Conservation (phyloP, 2,888 invertebrate species). For the Torymus texanus region DNA sequence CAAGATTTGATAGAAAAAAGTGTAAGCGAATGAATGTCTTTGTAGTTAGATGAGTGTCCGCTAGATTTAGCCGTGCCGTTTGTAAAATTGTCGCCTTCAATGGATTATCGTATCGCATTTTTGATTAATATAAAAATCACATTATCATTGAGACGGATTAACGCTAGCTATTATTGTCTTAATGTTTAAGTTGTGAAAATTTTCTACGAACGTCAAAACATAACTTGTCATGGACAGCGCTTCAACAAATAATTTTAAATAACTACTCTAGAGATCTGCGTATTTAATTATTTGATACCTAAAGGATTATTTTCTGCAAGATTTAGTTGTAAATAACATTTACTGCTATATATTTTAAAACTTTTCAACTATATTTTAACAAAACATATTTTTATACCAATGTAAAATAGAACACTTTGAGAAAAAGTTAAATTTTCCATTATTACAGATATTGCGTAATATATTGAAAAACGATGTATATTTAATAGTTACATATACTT, state of each 20-base stretch:
- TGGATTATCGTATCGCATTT: constrained; percentile 25
- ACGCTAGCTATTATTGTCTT: constrained; percentile 21
- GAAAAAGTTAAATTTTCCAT: no score
- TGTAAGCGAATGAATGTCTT: constrained; percentile 45
- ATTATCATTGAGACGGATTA: constrained; percentile 8
- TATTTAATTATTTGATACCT: constrained; percentile 4
- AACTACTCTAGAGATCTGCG: constrained; percentile 20
- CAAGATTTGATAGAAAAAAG: constrained; percentile 30
- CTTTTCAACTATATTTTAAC: not conserved
- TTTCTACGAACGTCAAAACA: constrained; percentile 3
- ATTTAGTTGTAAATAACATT: no score
- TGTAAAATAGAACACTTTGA: no score
- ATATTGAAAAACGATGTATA: no score
- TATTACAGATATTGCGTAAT: no score
- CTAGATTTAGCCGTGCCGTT: constrained; percentile 35
- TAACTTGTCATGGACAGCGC: not conserved
- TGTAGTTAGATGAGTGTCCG: constrained; percentile 39
- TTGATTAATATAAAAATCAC: constrained; percentile 27
- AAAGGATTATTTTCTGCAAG: no score
- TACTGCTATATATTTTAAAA: not conserved
- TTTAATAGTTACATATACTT: no score
- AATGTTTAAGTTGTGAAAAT: constrained; percentile 17
- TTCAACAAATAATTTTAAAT: constrained; percentile 28
- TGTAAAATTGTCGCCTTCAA: constrained; percentile 41
- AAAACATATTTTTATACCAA: no score